Evolutionary conservation across 2,888 invertebrate genomes (phyloP), one percentile per base, ranked within the genome.

Genomic region (Orchesella flavescens): DNA sequence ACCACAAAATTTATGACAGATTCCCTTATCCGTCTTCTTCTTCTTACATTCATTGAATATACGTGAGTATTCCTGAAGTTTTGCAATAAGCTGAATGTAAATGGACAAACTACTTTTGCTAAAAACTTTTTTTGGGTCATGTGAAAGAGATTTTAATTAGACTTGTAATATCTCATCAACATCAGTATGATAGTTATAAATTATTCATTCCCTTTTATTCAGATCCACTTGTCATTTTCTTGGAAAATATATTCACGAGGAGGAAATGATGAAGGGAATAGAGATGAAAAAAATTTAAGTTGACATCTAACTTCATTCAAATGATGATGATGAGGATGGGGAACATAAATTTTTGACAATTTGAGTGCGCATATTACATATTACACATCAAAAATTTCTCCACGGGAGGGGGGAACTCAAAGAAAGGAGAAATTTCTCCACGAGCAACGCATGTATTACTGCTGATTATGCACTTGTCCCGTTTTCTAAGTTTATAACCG

Each of bases 1-100:
- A 63, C 63, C 63, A 24, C 63, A 23, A 63, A 24, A 63, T 63
- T 63, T 63, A 63, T 63, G 63, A 24, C 63, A 63, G 2, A 34
- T 34, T 34, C 34, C 34, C 7, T 34, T 34, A 34, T 34, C 34
- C 2, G 34, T 7, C 34, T 34, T 7, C 34, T 7, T 34, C 7
- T 2, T 2, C 34, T 34, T 34, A 34, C 34, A 34, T 34, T 34
- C 3, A 34, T 2, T 34, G 3, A 34, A 34, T 34, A 34, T 4
- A 34, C 7, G 34, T 2, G 7, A 34, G 34, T n/a, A n/a, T n/a
- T n/a, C 34, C 7, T 4, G 7, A 34, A 34, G 34, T 34, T 34
- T 34, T 34, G 34, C 12, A 17, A 59, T 21, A 19, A 59, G 12
- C 59, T 5, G 2, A 57, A 19, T 21, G 1, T 17, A 3, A 19